Base-by-base conservation (phyloP, 1,140 invertebrate genomes). In the Zaprionus inermis region DNA sequence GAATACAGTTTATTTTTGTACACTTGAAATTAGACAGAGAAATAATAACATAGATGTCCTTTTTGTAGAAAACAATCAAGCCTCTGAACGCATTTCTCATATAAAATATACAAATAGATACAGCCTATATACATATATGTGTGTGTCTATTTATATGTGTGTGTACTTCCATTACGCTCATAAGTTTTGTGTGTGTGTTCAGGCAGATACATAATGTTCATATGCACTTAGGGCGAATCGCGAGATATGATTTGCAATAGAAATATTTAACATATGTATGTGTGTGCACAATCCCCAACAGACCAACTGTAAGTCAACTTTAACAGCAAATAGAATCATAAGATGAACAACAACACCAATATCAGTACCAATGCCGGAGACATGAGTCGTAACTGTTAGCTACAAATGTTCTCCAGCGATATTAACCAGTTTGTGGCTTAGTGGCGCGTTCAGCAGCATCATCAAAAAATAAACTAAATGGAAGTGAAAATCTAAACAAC, bases 381-480 rank as follows among this genome's bases (percentile, higher is more conserved):
- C 38, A 55, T 3, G 16, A 41, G 2, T 24, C 30, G 20, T 14
- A 24, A 41, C 34, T 63, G 49, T 61, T 61, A 34, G 22, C 22
- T 24, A 32, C 22, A 24, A 4, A 28, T 54, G 20, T 64, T 55
- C 54, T 64, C n/a, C 38, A 64, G 34, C 22, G 38, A 41, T 38
- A 58, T 16, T 24, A 58, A 72, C 69, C 69, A 65, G 38, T 32
- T 52, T 65, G 60, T 65, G 69, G 61, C 69, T 72, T 72, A 72
- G 52, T 57, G 54, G 18, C 52, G 24, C 54, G 41, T 34, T 71
- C 59, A 49, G 59, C 38, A 64, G 46, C 60, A 63, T 52, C 60
- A 63, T 38, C 20, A n/a, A 36, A 24, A 52, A 16, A 44, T 44
- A 51, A 22, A 51, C 4, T 11, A 0, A 28, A 11, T 7, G 24